Conservation (phyloP, 2,113 vertebrate species). For the Mustela lutreola region DNA sequence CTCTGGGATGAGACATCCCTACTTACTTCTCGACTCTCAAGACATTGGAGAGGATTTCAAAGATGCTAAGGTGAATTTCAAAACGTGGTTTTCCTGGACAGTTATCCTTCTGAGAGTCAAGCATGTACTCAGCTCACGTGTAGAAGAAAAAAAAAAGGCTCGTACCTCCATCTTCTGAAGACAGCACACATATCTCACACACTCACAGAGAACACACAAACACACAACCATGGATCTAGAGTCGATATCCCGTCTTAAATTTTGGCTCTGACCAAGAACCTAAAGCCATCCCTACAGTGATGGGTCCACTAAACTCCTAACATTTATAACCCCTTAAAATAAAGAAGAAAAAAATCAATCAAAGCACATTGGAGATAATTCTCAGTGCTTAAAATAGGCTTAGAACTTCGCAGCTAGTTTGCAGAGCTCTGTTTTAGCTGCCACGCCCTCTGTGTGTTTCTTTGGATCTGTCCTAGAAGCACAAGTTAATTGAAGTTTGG, state of each 20-base stretch:
- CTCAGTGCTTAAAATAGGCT: not conserved
- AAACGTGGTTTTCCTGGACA: not conserved
- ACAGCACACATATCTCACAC: not conserved
- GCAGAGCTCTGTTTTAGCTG: not conserved
- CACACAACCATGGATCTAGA: accelerated
- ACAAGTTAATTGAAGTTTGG: not conserved
- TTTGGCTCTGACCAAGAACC: not conserved
- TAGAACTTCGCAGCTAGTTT: not conserved
- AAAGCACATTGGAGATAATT: not conserved
- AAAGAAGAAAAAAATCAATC: not conserved
- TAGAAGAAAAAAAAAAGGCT: not conserved
- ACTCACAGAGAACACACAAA: not conserved
- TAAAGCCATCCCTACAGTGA: not conserved
- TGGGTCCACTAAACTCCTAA: not conserved
- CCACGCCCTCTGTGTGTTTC: not conserved
- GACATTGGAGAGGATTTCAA: not conserved
- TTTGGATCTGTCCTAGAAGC: not conserved
- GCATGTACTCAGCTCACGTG: not conserved
- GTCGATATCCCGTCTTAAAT: not conserved
- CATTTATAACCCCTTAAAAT: not conserved
- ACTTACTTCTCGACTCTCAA: not conserved
- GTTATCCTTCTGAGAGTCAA: not conserved
- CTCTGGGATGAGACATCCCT: too few species aligned
- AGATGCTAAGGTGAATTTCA: not conserved
- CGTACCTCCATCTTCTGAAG: not conserved